Conservation (phyloP, 2,797 vertebrate species). For the Falco novaeseelandiae region DNA sequence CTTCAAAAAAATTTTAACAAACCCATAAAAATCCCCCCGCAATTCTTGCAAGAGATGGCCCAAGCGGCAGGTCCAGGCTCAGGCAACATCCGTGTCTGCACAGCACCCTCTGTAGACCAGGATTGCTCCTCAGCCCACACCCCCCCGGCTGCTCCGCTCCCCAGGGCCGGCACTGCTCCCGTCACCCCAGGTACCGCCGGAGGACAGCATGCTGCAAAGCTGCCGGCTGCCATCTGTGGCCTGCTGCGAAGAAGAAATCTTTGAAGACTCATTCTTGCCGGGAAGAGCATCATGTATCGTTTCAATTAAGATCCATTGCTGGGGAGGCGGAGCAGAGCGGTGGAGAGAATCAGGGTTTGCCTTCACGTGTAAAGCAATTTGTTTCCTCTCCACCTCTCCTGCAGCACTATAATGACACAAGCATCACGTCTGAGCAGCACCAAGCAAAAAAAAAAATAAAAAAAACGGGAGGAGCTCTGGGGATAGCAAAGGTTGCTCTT, state of each 20-base stretch:
- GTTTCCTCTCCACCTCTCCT: not conserved
- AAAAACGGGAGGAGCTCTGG: not conserved
- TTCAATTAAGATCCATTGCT: not conserved
- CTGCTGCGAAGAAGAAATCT: not conserved
- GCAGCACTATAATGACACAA: not conserved
- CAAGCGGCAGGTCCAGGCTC: not conserved
- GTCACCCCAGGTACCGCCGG: accelerated
- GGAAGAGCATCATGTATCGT: not conserved
- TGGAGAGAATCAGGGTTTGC: not conserved
- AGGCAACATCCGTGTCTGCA: accelerated
- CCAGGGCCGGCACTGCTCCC: not conserved
- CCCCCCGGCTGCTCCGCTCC: not conserved
- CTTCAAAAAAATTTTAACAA: not conserved
- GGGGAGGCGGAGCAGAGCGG: not conserved
- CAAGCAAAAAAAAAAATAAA: not conserved
- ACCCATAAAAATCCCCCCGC: not conserved
- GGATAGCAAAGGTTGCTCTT: not conserved
- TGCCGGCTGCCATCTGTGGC: not conserved
- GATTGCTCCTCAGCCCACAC: not conserved
- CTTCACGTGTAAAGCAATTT: not conserved
- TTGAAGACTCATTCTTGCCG: not conserved
- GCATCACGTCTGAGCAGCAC: not conserved
- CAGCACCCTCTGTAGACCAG: not conserved
- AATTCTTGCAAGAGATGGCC: not conserved
- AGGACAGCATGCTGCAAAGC: not conserved